Evolutionary conservation across 2,888 invertebrate genomes (phyloP), one percentile per base, ranked within the genome.

Genomic region (Schizaphis graminum): DNA sequence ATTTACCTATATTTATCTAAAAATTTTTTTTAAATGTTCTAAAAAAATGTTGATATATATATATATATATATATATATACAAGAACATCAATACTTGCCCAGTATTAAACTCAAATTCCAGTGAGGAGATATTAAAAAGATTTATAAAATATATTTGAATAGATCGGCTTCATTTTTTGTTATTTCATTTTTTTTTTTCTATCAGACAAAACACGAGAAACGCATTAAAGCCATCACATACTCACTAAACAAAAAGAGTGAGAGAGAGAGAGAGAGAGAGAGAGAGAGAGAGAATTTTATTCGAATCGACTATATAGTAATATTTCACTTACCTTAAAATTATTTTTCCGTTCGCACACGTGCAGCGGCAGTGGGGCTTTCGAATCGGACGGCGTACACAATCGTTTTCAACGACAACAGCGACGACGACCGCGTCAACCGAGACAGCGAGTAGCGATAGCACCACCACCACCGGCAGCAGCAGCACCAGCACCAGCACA

Each of bases 181-280:
- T 16, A 47, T 44, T 86, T 44, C 47, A 26, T 44, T 88, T 88
- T 89, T 44, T n/a, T 61, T 61, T n/a, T 35, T 24, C 1, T 13
- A 44, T 67, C 41, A 53, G 4, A 28, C 41, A 84, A 28, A 91
- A 91, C 91, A 91, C 91, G 77, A 53, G 16, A 91, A 91, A 91
- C 26, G 91, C 77, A 91, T 91, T 91, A 91, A 77, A 53, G 11
- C 77, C 13, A 5, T 41, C 35, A 35, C 49, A 49, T 47, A 87
- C 1, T 35, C 7, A 24, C n/a, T 53, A 53, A 53, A 53, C 21
- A 53, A 53, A 53, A 53, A 53, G 16, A 53, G 16, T 21, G 16
- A 5, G 53, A 85, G 44, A 35, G 21, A 2, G 11, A 11, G 26
- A 8, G 7, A 21, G 35, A 77, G 41, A 41, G 13, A 85, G 4